Evolutionary conservation across 23 tunicate species (phyloP), one percentile per base, ranked within the genome.

Genomic region (Styela plicata): DNA sequence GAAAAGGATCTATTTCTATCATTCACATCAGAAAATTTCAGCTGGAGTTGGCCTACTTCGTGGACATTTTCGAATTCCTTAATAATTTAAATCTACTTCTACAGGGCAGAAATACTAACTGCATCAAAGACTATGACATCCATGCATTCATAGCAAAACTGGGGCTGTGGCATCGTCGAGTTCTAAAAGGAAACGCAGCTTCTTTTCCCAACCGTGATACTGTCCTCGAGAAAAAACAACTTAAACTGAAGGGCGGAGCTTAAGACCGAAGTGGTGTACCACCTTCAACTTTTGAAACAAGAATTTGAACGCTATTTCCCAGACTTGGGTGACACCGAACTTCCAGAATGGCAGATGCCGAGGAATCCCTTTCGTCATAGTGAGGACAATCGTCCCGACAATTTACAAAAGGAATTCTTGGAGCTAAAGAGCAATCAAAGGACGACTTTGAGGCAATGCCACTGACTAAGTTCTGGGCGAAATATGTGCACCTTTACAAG

Each of bases 111-210:
- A n/a, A n/a, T n/a, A n/a, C n/a, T n/a, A 67, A 80, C 69, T 24
- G 84, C 44, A 80, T 80, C 44, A 67, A 24, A 19, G 82, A 80
- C 82, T 73, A 69, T 31, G 84, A 80, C 57, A 27, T 61, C 84
- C 52, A 33, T 80, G 7, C 84, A 13, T 69, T 70, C 84, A 73
- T 80, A 7, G 80, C 80, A 27, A 70, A 78, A 27, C 82, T 63
- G 78, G 82, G 31, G 31, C 78, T 78, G 82, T 78, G 84, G 84
- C 84, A 80, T 80, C 82, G 84, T 31, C 24, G 82, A 80, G 82
- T 80, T 80, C 81, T 25, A 71, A 69, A 31, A 31, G 84, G 52
- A 80, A 80, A 69, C 30, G 84, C 84, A 80, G 84, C 52, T 69
- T 80, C 84, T 69, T 80, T 80, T 31, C 52, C 53, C 82, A 67